A percentile compares a stretch with the other conserved stretches of the same genome.
phyloP scores from a whole-genome alignment of 2,888 invertebrate species.

The Cerceris ruficornis region DNA sequence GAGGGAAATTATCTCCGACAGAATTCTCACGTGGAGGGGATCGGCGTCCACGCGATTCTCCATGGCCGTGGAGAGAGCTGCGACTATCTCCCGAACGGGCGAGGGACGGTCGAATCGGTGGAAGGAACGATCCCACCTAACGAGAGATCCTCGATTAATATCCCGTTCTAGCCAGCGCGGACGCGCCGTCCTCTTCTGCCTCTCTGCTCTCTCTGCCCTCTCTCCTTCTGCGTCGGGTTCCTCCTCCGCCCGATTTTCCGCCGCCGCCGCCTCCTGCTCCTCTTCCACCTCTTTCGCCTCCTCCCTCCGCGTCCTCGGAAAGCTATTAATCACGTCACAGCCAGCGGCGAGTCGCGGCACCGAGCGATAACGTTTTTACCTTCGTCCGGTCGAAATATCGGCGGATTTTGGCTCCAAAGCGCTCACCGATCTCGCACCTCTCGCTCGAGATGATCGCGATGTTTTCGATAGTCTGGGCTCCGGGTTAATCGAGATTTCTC shows the following conservation, averaged over 20 bases:
- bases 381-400: constrained; percentile 35
- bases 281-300: background rate
- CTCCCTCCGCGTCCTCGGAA: constrained; percentile 32
- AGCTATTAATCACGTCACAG: constrained; percentile 61
- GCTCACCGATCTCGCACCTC: constrained; percentile 5
- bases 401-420: constrained; percentile 24
- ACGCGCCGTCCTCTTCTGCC: too few species aligned
- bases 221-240: background rate
- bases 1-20: constrained; percentile 1
- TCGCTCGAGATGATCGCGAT: background rate
- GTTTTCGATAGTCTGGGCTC: too few species aligned
- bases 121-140: background rate
- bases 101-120: background rate
- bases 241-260: constrained; percentile 10
- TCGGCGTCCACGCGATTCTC: constrained; percentile 6
- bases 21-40: constrained; percentile 33
- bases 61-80: background rate
- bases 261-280: constrained; percentile 7
- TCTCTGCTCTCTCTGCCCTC: too few species aligned
- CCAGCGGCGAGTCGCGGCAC: constrained; percentile 52
- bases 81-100: too few species aligned
- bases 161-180: background rate
- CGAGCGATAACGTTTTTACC: constrained; percentile 63
- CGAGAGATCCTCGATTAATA: constrained; percentile 48
- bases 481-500: too few species aligned